Base-by-base conservation (phyloP, 2,797 vertebrate species). In the Cyprinodon diabolis region DNA sequence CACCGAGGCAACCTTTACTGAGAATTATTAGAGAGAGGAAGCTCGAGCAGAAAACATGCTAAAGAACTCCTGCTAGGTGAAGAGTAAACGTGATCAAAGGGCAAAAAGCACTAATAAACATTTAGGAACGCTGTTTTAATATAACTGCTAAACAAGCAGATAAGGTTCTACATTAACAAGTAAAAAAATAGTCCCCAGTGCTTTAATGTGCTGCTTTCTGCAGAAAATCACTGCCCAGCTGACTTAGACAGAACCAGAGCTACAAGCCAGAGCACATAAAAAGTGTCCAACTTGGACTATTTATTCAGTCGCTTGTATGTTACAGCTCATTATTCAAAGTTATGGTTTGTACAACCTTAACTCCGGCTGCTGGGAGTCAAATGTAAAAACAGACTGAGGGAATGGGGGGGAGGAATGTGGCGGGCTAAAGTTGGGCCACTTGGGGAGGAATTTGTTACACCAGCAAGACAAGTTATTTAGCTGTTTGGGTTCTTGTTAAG, bases 251-350 rank as follows among this genome's bases (percentile, higher is more conserved):
- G 78, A 89, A 87, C 77, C 66, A 54, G 73, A 15, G 19, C 72
- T 12, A 37, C 77, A 74, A 82, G 83, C 80, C 66, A 73, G 51
- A 85, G 76, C 72, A 70, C 49, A 73, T 86, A 79, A 78, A 90
- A 90, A 85, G 80, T 87, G 84, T 85, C 75, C 77, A 81, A 72
- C 72, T 65, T n/a, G 72, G 70, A 74, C 58, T 80, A 78, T 92
- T 87, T 85, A 85, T 86, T 89, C 84, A 74, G 79, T 80, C 71
- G 66, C 74, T 68, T 15, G 71, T 74, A 76, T 80, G 86, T 86
- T 86, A 80, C 69, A 56, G 4, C 72, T 87, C 87, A 84, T 88
- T 87, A 89, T 80, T 86, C 87, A 86, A 86, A 84, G 86, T 85
- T 81, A 82, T 74, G 68, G 81, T 82, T 76, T 40, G 73, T 58